These are phyloP conservation scores for Eupithecia subumbrata DNA, from an alignment of 2,888 invertebrate genomes.

Conservation along the genomic window DNA sequence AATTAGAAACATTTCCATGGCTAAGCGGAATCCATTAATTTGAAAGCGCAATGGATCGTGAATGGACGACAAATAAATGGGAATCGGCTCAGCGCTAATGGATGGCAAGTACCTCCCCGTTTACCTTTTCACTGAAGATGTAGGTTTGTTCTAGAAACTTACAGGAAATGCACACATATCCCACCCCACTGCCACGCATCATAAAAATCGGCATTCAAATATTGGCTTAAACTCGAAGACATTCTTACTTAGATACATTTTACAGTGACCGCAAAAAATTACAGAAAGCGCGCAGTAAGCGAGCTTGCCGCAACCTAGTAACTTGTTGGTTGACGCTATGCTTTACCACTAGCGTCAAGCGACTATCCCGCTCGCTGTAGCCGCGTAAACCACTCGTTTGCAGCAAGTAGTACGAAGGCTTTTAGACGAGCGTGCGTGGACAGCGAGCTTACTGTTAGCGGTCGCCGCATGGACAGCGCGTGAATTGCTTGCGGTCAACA, in stretches of 20 bases:
- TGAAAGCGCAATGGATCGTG: slow-evolving; percentile 37
- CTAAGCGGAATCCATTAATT: slow-evolving; percentile 28
- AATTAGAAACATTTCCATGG: slow-evolving; percentile 12
- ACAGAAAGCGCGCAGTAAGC: not conserved
- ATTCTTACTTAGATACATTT: not conserved
- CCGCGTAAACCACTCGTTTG: not conserved
- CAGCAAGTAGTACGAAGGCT: not conserved
- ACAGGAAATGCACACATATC: not conserved
- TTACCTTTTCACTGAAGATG: not conserved
- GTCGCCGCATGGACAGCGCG: not conserved
- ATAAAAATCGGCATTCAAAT: not conserved
- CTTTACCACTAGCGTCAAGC: not conserved
- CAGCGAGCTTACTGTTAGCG: not conserved
- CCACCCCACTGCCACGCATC: not conserved
- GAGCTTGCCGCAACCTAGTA: not conserved
- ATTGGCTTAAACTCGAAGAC: not conserved
- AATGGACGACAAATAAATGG: slow-evolving; percentile 41
- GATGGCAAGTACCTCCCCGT: slow-evolving; percentile 10
- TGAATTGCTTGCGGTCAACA: not conserved
- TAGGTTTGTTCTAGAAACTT: not conserved
- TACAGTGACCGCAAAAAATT: not conserved
- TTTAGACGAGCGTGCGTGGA: not conserved
- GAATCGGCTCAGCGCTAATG: slow-evolving; percentile 32
- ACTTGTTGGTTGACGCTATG: not conserved
- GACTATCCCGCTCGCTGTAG: not conserved